Percentiles rank a stretch among this genome's conserved stretches.
phyloP scores from a whole-genome alignment of 2,888 invertebrate species.

The Phrixothrix hirtus region DNA sequence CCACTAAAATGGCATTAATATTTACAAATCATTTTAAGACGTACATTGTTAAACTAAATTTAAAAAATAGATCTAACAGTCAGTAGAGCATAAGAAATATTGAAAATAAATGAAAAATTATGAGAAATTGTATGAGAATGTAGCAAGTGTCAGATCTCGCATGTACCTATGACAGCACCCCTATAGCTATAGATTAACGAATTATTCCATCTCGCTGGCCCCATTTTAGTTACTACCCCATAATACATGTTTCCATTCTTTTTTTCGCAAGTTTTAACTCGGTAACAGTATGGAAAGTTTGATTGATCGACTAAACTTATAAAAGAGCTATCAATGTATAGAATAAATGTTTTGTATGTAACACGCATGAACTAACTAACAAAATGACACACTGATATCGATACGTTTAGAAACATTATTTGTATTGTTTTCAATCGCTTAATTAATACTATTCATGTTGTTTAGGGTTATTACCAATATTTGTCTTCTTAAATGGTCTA shows the following conservation, averaged over 20 bases:
- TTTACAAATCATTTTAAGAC: no score
- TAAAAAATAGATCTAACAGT: no score
- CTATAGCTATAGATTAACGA: conserved; percentile 52
- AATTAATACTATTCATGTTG: conserved; percentile 2
- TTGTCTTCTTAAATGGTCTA: no score
- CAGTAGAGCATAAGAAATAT: conserved; percentile 16
- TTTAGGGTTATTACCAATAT: not conserved
- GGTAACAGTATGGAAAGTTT: conserved; percentile 36
- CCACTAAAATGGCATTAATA: no score
- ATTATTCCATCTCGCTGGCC: conserved; percentile 53
- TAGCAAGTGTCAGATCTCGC: conserved; percentile 47
- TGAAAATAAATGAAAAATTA: conserved; percentile 29
- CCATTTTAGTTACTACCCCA: conserved; percentile 46
- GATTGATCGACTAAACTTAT: conserved; percentile 49
- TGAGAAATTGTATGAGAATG: conserved; percentile 48
- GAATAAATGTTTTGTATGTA: conserved; percentile 49
- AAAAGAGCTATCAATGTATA: conserved; percentile 52
- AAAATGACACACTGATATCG: conserved; percentile 46
- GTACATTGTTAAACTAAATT: no score
- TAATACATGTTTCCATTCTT: conserved; percentile 26
- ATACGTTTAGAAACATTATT: conserved; percentile 49
- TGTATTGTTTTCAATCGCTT: conserved; percentile 35
- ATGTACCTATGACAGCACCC: conserved; percentile 46
- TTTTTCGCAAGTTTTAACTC: conserved; percentile 24
- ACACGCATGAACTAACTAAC: conserved; percentile 49